Evolutionary conservation across 1,140 invertebrate genomes (phyloP), one percentile per base, ranked within the genome.

Genomic region (Dinoponera quadriceps): DNA sequence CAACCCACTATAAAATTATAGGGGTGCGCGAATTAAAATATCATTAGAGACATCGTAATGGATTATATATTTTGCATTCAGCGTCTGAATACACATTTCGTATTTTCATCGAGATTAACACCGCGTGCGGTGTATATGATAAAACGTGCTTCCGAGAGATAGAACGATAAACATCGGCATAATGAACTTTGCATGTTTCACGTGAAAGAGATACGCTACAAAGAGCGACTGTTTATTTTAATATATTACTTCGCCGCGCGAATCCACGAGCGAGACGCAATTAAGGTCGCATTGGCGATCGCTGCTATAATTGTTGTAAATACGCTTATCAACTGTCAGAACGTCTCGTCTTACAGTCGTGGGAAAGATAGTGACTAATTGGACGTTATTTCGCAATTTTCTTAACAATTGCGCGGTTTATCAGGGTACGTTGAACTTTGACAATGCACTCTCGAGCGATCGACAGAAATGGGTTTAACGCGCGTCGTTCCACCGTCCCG

Each of bases 391-490:
- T 16, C 1, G 59, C 7, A 13, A 68, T 78, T 55, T 78, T 54
- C 48, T 68, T 38, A 68, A 68, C 74, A 77, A 77, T 77, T 55
- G 49, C 48, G n/a, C 20, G 51, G 57, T 71, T 80, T 80, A 59
- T 59, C 29, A 20, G 9, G 16, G 65, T 80, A 48, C 75, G 9
- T 80, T 69, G 75, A 80, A 80, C 63, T 69, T 44, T 14, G 33
- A 68, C 51, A 69, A 27, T 57, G 51, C 13, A 29, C 13, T 69
- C 75, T 57, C 33, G 14, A 55, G 63, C 33, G 62, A 55, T 13
- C 29, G 62, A 66, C 29, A 55, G 49, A 25, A 55, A 68, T 1
- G 65, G 18, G 57, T 44, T 38, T 44, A 57, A 22, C 33, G 27
- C 44, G 25, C 22, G 3, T 14, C 13, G 14, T 73, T 18, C n/a